phyloP scores from a whole-genome alignment of 2,113 vertebrate genomes.

The Amphilophus citrinellus region DNA sequence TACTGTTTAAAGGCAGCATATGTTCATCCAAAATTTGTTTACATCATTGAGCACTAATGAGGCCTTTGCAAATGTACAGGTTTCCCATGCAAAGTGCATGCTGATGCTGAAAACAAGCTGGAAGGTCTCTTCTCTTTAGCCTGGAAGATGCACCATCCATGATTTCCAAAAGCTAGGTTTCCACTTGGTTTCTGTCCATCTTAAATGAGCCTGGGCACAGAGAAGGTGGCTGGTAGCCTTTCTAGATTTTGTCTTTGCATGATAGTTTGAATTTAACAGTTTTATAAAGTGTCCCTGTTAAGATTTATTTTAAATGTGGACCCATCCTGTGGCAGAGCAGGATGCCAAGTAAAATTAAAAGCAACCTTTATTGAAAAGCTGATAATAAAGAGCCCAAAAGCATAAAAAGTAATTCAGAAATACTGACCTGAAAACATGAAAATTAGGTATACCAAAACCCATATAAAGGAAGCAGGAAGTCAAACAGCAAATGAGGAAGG shows the following conservation, averaged over 20 bases:
- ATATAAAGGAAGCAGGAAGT: neutral
- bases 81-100: neutral
- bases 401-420: neutral
- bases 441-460: neutral
- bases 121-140: neutral
- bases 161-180: neutral
- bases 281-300: neutral
- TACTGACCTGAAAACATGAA: neutral
- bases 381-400: too few relatives aligned
- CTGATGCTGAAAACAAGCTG: neutral
- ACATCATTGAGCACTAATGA: neutral
- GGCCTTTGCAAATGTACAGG: neutral
- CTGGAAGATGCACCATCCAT: neutral
- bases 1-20: too few relatives aligned
- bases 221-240: neutral
- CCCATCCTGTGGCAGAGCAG: fast-evolving
- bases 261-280: neutral
- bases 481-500: neutral
- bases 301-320: neutral
- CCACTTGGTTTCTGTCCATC: neutral
- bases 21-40: neutral
- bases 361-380: neutral
- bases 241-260: neutral
- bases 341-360: neutral
- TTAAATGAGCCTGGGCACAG: neutral